phyloP scores from a whole-genome alignment of 1,140 invertebrate species.

The Drosophila setifemur region DNA sequence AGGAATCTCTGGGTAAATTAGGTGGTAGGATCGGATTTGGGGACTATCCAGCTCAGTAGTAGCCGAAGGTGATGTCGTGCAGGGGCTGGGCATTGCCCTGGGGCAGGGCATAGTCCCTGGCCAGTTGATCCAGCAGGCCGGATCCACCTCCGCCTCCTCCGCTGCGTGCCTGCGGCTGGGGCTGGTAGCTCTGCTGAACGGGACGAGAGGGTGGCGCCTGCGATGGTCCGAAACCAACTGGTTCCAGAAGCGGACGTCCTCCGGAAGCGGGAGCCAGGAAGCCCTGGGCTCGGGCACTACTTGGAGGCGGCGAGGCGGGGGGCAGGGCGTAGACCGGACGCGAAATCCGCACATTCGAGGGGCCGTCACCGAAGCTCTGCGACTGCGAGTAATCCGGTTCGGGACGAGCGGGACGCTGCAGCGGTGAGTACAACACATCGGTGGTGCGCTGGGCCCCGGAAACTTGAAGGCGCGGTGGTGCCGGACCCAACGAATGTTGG shows the following conservation, averaged over 20 bases:
- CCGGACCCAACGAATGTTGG: slow-evolving; percentile 61
- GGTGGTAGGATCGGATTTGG: too few species aligned
- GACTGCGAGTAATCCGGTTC: slow-evolving; percentile 77
- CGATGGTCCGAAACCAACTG: slow-evolving; percentile 65
- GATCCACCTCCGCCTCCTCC: slow-evolving; percentile 83
- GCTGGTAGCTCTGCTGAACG: slow-evolving; percentile 77
- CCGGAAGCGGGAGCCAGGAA: slow-evolving; percentile 73
- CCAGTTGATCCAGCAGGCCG: slow-evolving; percentile 90
- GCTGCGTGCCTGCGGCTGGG: slow-evolving; percentile 80
- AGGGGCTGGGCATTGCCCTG: slow-evolving; percentile 86
- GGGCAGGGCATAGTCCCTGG: slow-evolving; percentile 90
- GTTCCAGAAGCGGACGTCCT: slow-evolving; percentile 67
- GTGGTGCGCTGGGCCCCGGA: slow-evolving; percentile 78
- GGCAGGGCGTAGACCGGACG: slow-evolving; percentile 77
- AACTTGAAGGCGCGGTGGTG: slow-evolving; percentile 73
- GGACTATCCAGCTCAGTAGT: slow-evolving; percentile 83
- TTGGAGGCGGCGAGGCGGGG: slow-evolving; percentile 64
- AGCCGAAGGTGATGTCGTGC: slow-evolving; percentile 91
- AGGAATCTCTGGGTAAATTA: slow-evolving; percentile 31
- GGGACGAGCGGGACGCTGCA: slow-evolving; percentile 71
- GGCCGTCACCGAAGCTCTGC: slow-evolving; percentile 71
- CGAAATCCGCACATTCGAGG: slow-evolving; percentile 76
- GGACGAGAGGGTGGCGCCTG: slow-evolving; percentile 55
- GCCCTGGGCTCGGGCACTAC: slow-evolving; percentile 71
- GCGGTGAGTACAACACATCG: slow-evolving; percentile 76